Conservation (phyloP, 2,888 invertebrate species). For the Augiades crinisus region DNA sequence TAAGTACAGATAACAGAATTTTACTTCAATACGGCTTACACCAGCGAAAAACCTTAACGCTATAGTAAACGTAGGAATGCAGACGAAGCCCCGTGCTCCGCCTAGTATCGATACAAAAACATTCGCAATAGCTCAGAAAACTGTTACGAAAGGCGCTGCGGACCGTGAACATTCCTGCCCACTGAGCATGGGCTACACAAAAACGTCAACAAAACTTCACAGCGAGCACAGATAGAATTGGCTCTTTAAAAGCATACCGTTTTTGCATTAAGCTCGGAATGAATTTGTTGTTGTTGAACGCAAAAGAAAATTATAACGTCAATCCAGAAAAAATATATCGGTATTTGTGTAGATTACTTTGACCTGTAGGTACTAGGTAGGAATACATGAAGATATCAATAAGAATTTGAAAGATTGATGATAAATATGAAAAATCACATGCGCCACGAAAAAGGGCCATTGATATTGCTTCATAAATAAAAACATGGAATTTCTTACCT, state of each 20-base stretch:
- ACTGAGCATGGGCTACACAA: slow-evolving; percentile 67
- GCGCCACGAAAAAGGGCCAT: no score
- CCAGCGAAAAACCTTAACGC: no score
- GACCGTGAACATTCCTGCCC: slow-evolving; percentile 77
- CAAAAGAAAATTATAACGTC: not conserved
- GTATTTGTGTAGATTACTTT: no score
- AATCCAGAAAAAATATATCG: not conserved
- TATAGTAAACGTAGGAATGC: not conserved
- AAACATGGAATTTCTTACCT: not conserved
- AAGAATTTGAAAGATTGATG: no score
- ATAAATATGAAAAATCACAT: no score
- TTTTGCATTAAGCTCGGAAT: slow-evolving; percentile 9
- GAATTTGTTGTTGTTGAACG: not conserved
- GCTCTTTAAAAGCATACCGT: slow-evolving; percentile 8
- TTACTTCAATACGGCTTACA: no score
- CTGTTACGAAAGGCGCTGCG: slow-evolving; percentile 76
- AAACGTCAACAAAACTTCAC: slow-evolving; percentile 59
- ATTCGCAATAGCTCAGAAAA: slow-evolving; percentile 73
- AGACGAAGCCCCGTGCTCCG: not conserved
- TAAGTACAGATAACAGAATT: no score
- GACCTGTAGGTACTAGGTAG: no score
- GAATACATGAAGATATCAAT: no score
- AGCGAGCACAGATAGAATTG: slow-evolving; percentile 39
- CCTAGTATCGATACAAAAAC: slow-evolving; percentile 54
- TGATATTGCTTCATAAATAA: not conserved